These are phyloP conservation scores for Vulpes ferrilata DNA, from an alignment of 2,113 vertebrate species.

Conservation along the genomic window DNA sequence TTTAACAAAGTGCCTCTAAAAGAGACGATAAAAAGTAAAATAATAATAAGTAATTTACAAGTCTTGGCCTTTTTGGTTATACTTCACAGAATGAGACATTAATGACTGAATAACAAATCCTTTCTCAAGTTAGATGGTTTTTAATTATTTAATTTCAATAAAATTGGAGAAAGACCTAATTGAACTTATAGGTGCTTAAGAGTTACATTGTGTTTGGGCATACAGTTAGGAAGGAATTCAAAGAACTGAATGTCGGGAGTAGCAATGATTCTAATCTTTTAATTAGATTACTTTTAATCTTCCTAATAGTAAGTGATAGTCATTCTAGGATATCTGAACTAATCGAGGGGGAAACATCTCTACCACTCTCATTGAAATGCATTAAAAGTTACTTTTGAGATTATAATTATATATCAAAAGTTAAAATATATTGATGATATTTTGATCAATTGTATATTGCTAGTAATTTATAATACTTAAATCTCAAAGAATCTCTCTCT, in stretches of 20 bases:
- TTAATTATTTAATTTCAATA: conserved; percentile 34
- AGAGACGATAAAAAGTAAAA: neutral
- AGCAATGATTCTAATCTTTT: neutral
- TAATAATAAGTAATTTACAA: neutral
- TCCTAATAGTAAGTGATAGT: neutral
- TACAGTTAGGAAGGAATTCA: neutral
- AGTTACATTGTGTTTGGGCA: neutral
- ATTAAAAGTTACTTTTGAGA: neutral
- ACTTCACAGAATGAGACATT: neutral
- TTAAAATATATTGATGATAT: neutral
- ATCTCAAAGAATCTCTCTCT: neutral
- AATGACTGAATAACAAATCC: neutral
- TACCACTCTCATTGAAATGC: neutral
- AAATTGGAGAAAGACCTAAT: conserved; percentile 3
- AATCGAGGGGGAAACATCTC: neutral
- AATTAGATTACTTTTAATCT: neutral
- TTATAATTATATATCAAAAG: neutral
- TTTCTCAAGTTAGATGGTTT: conserved; percentile 27
- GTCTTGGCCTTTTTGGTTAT: neutral
- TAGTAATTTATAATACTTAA: neutral
- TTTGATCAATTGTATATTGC: neutral
- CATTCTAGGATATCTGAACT: neutral
- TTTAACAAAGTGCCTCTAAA: neutral
- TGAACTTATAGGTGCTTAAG: neutral
- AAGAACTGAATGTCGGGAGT: neutral